phyloP scores from a whole-genome alignment of 2,113 vertebrate genomes.

The Brachionichthys hirsutus region DNA sequence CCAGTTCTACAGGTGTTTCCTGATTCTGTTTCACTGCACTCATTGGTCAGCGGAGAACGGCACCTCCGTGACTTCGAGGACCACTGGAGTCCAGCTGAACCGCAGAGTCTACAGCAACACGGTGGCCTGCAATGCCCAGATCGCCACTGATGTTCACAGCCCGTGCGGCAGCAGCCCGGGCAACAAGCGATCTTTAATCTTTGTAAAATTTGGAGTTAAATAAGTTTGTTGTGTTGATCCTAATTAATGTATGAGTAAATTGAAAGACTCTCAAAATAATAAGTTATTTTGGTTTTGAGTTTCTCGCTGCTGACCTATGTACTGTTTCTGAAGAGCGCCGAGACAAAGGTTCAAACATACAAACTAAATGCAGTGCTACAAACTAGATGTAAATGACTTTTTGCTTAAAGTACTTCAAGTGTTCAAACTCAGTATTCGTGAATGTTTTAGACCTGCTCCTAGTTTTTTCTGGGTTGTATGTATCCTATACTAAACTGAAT shows the following conservation, averaged over 20 bases:
- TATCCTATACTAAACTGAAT: too few relatives aligned
- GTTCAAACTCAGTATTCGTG: too few relatives aligned
- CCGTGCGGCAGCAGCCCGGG: constrained; percentile 32
- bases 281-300: too few relatives aligned
- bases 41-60: constrained; percentile 46
- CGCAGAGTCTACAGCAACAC: constrained; percentile 69
- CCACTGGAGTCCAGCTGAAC: constrained; percentile 74
- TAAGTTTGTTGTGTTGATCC: not conserved
- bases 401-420: too few relatives aligned
- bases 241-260: not conserved
- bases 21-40: constrained; percentile 77
- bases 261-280: not conserved
- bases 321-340: not conserved
- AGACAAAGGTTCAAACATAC: too few relatives aligned
- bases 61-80: constrained; percentile 73
- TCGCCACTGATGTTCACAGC: constrained; percentile 46
- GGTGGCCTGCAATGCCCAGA: constrained; percentile 58
- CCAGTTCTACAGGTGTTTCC: constrained; percentile 86
- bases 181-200: constrained; percentile 1
- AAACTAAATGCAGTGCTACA: not conserved
- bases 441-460: too few relatives aligned
- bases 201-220: not conserved
- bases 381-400: too few relatives aligned
- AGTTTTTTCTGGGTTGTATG: too few relatives aligned
- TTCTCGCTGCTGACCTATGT: not conserved